Base-by-base conservation (phyloP, 53 echinoderm and acorn worm species). In the Paelopatides confundens region DNA sequence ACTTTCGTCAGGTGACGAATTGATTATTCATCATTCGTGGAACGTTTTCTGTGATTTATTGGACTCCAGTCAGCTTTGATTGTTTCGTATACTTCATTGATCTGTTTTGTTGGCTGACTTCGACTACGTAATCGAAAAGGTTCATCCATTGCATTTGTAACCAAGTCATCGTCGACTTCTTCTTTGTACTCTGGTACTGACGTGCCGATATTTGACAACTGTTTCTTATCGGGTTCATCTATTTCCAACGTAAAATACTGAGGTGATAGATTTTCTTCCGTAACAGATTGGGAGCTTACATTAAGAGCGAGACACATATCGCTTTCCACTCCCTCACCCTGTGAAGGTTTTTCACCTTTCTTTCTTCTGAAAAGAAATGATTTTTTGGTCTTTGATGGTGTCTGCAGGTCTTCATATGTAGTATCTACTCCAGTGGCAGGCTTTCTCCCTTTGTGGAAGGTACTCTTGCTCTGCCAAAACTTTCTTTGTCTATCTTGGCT, bases 381-480 rank as follows among this genome's bases (percentile, higher is more conserved):
- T 79, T 52, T 79, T n/a, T 76, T 76, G 1, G 6, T 12, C 33
- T 79, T 83, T 24, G 34, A 29, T 43, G 5, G 37, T 27, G 40
- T 62, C 26, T 81, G 81, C 35, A 52, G 18, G n/a, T 32, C 77
- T 76, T 76, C 77, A 12, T 76, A 76, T 29, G 29, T 54, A 8
- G 81, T 81, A 21, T 26, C 43, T 29, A 81, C 28, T 10, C 58
- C 81, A 81, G 51, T 32, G 9, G 40, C 18, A 24, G 52, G 29
- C 10, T 48, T 24, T 50, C 52, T 52, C 30, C 81, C 52, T 21
- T 52, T 50, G 7, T 81, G 81, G 33, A 81, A 81, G 27, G 53
- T 52, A 81, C 81, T 81, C 17, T 81, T 81, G 43, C 81, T 81
- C 43, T 54, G 51, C 81, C 81, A 81, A 12, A 47, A 81, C 31